Conservation (phyloP, 2,113 vertebrate species). For the Riparia riparia region DNA sequence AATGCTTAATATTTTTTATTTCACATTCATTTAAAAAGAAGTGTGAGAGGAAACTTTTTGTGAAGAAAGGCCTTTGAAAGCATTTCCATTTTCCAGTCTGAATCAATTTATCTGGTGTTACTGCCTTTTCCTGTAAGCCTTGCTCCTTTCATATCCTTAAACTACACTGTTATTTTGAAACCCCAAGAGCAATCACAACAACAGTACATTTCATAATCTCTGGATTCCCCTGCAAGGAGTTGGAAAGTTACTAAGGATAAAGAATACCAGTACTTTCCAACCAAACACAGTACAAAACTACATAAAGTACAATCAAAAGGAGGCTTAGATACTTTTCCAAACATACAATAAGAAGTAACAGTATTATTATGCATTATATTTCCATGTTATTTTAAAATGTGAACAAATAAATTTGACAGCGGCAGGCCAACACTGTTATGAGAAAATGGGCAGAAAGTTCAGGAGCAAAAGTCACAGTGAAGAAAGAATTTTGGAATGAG, state of each 20-base stretch:
- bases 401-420: not conserved
- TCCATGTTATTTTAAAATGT: not conserved
- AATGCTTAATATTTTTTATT: not conserved
- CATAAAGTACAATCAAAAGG: not conserved
- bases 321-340: not conserved
- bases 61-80: not conserved
- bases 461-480: not conserved
- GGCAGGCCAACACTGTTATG: not conserved
- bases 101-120: not conserved
- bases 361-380: not conserved
- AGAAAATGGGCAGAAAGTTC: not conserved
- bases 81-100: not conserved
- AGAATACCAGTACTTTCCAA: not conserved
- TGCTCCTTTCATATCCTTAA: not conserved
- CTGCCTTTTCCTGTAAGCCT: not conserved
- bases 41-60: not conserved
- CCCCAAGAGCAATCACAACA: not conserved
- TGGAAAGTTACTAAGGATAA: not conserved
- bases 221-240: not conserved
- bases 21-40: not conserved
- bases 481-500: not conserved
- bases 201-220: not conserved
- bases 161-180: not conserved
- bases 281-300: not conserved
- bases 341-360: not conserved